Evolutionary conservation across 2,888 invertebrate genomes (phyloP).

Genomic region (Standfussiana lucernea): DNA sequence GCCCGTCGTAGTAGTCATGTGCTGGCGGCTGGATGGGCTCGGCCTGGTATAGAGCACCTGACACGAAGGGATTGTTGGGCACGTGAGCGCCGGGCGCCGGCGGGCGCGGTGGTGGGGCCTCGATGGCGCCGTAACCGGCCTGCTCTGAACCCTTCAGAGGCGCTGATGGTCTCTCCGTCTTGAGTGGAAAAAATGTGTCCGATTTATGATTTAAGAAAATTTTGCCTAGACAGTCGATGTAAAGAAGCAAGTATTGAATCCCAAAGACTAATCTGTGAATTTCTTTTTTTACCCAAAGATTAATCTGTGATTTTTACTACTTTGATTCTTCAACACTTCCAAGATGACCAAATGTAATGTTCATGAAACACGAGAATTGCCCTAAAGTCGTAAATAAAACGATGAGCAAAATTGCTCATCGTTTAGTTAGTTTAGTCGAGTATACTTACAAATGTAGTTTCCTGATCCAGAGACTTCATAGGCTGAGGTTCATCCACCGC

Average conservation of each 20-base stretch:
- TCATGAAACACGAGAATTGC: not conserved
- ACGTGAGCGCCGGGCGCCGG: slow-evolving; percentile 91
- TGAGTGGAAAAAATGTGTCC: slow-evolving; percentile 37
- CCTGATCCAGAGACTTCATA: slow-evolving; percentile 91
- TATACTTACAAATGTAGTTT: slow-evolving; percentile 94
- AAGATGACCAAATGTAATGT: not conserved
- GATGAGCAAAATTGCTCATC: too few relatives aligned
- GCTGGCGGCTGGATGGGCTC: slow-evolving; percentile 92
- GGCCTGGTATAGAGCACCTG: slow-evolving; percentile 91
- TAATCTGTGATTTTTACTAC: too few relatives aligned
- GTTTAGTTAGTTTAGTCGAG: too few relatives aligned
- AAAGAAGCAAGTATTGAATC: too few relatives aligned
- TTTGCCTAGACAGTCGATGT: not conserved
- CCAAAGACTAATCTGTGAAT: too few relatives aligned
- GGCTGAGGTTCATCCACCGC: slow-evolving; percentile 92
- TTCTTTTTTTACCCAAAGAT: too few relatives aligned
- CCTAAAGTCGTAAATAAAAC: not conserved
- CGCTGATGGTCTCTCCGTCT: slow-evolving; percentile 84
- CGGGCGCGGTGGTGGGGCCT: slow-evolving; percentile 80
- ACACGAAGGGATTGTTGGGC: slow-evolving; percentile 91
- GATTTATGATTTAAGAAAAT: not conserved
- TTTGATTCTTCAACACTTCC: too few relatives aligned
- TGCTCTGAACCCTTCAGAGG: slow-evolving; percentile 82
- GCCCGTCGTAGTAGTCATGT: slow-evolving; percentile 87
- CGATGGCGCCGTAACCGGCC: slow-evolving; percentile 84